Percentiles rank a stretch among this genome's conserved stretches.
Evolutionary conservation across 64 coral and sea anemone species (phyloP).

Genomic region (Montipora cactus): DNA sequence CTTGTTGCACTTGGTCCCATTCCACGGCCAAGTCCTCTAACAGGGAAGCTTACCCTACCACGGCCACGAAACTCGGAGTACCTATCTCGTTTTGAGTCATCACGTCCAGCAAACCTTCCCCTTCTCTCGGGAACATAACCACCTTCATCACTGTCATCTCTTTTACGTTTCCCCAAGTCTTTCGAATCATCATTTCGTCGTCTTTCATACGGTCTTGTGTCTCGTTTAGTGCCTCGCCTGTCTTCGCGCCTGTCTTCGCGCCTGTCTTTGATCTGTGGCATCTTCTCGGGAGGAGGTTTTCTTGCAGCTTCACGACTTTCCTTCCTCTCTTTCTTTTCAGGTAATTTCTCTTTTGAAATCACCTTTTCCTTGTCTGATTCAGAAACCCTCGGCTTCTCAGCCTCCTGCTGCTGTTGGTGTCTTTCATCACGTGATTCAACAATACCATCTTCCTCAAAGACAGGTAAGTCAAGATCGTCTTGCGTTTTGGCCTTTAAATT

Average conservation of each 20-base stretch:
- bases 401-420: constrained; percentile 48
- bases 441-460: constrained; percentile 40
- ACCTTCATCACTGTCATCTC: constrained; percentile 60
- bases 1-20: constrained; percentile 34
- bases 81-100: constrained; percentile 25
- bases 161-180: constrained; percentile 57
- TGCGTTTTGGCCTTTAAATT: background rate
- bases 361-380: constrained; percentile 9
- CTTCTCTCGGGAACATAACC: constrained; percentile 60
- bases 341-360: background rate
- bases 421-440: background rate
- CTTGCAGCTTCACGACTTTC: constrained; percentile 35
- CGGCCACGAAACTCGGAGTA: constrained; percentile 40
- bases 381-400: background rate
- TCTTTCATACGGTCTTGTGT: background rate
- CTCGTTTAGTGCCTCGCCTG: constrained; percentile 11
- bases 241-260: constrained; percentile 12
- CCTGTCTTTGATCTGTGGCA: constrained; percentile 1
- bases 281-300: constrained; percentile 16
- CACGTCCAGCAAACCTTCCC: constrained; percentile 64
- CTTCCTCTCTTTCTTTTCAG: constrained; percentile 65
- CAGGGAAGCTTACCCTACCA: constrained; percentile 74
- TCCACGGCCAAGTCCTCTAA: constrained; percentile 80
- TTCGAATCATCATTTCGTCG: constrained; percentile 11
- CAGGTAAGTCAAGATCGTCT: constrained; percentile 5